Conservation (phyloP, 2,888 invertebrate species). For the Gortyna flavago region DNA sequence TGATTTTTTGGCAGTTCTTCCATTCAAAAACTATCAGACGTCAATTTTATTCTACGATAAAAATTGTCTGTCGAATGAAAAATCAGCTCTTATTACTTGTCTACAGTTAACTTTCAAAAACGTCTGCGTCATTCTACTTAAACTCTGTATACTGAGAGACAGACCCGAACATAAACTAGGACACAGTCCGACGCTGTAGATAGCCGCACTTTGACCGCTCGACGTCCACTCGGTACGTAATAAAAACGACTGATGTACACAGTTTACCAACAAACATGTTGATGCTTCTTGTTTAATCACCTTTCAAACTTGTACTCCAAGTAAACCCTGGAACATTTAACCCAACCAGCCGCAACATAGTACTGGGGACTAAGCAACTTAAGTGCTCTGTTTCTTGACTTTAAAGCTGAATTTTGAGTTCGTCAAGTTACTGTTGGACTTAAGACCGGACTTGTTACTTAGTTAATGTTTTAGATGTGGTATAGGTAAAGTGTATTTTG, state of each 20-base stretch:
- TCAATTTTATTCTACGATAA: too few species aligned
- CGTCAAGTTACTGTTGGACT: constrained; percentile 57
- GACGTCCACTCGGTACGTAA: constrained; percentile 49
- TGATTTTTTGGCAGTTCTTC: too few species aligned
- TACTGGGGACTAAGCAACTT: constrained; percentile 61
- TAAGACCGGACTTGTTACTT: constrained; percentile 45
- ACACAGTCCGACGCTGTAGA: constrained; percentile 20
- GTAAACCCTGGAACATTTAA: constrained; percentile 61
- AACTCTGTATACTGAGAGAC: constrained; percentile 24
- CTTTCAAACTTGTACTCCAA: constrained; percentile 62
- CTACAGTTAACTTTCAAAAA: neutral
- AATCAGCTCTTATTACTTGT: neutral
- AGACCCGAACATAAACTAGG: constrained; percentile 37
- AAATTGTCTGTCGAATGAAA: too few species aligned
- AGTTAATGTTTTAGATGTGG: constrained; percentile 22
- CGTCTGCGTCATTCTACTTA: constrained; percentile 9
- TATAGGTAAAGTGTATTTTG: constrained; percentile 9
- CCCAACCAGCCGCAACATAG: constrained; percentile 63
- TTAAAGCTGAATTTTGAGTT: constrained; percentile 63
- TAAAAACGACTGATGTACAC: constrained; percentile 63
- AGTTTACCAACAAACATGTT: constrained; percentile 62
- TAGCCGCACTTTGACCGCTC: constrained; percentile 47
- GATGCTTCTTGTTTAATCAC: constrained; percentile 67
- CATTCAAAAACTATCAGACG: too few species aligned
- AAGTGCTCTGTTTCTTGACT: constrained; percentile 64